Evolutionary conservation across 1,140 invertebrate species (phyloP).

Genomic region (Drosophila obscura): DNA sequence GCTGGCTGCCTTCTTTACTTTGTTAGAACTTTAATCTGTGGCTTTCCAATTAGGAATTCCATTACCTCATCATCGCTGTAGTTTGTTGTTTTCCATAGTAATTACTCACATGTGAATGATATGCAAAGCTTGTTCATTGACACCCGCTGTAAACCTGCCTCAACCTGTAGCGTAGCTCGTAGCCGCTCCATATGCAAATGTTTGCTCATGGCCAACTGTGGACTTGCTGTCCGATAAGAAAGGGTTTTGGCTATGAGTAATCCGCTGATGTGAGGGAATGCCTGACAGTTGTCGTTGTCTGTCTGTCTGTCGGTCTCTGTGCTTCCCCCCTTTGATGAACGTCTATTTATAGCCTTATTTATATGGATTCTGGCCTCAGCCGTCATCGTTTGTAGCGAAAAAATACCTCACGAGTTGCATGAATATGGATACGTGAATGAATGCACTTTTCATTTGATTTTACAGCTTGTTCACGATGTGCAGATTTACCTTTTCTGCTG

Average conservation of each 20-base stretch:
- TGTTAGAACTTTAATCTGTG: conserved; percentile 1
- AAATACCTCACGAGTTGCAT: conserved; percentile 42
- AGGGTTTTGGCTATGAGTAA: conserved; percentile 28
- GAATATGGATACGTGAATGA: conserved; percentile 24
- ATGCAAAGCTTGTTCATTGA: conserved; percentile 26
- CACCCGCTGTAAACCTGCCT: conserved; percentile 37
- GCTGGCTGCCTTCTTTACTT: neutral
- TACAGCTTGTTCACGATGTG: conserved; percentile 22
- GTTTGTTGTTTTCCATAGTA: neutral
- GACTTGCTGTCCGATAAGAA: conserved; percentile 8
- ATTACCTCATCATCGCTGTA: neutral
- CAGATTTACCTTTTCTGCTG: conserved; percentile 29
- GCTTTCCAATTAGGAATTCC: neutral
- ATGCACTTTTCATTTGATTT: conserved; percentile 18
- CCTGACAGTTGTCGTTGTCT: neutral
- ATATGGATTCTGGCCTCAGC: conserved; percentile 40
- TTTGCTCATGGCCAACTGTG: too few relatives aligned
- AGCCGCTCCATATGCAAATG: conserved; percentile 14
- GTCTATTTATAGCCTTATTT: conserved; percentile 40
- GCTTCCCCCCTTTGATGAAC: conserved; percentile 24
- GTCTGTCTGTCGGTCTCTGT: conserved; percentile 1
- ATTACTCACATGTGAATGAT: conserved; percentile 14
- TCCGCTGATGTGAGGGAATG: neutral
- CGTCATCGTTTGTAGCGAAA: conserved; percentile 26
- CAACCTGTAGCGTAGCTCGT: conserved; percentile 20